These are phyloP conservation scores for Struthio camelus DNA, from an alignment of 2,113 vertebrate species.

Conservation along the genomic window DNA sequence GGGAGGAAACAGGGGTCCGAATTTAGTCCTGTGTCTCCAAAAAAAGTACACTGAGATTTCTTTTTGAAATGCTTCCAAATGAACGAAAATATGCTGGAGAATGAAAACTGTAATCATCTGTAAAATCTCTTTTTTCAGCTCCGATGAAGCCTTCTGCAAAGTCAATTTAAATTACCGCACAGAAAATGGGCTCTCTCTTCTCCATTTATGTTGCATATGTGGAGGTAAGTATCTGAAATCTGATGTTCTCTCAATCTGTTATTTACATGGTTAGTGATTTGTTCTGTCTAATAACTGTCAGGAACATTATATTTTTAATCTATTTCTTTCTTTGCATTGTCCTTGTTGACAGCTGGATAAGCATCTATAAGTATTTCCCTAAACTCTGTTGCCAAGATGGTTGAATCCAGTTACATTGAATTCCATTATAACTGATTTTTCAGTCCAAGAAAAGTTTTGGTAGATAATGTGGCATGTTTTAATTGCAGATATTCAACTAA, in stretches of 20 bases:
- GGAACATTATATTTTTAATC: not conserved
- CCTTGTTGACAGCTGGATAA: not conserved
- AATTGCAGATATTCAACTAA: not conserved
- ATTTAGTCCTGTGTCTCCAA: not conserved
- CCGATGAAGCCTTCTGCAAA: conserved; percentile 92
- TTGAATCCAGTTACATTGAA: rapidly evolving
- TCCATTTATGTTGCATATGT: conserved; percentile 92
- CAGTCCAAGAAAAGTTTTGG: not conserved
- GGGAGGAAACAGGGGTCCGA: not conserved
- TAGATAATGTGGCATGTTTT: not conserved
- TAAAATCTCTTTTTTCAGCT: conserved; percentile 78
- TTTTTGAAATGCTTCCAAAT: conserved; percentile 1
- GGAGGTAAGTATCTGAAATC: conserved; percentile 79
- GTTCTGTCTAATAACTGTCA: not conserved
- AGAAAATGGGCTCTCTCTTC: conserved; percentile 88
- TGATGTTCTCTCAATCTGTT: not conserved
- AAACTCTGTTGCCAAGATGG: not conserved
- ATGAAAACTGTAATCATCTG: conserved; percentile 19
- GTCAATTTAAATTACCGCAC: conserved; percentile 93
- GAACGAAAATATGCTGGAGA: not conserved
- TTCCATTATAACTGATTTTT: rapidly evolving
- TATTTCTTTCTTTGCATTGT: not conserved
- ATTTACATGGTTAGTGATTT: not conserved
- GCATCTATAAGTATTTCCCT: not conserved
- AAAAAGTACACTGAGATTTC: not conserved